Evolutionary conservation across 2,888 invertebrate species (phyloP).

Genomic region (Eledona agricola): DNA sequence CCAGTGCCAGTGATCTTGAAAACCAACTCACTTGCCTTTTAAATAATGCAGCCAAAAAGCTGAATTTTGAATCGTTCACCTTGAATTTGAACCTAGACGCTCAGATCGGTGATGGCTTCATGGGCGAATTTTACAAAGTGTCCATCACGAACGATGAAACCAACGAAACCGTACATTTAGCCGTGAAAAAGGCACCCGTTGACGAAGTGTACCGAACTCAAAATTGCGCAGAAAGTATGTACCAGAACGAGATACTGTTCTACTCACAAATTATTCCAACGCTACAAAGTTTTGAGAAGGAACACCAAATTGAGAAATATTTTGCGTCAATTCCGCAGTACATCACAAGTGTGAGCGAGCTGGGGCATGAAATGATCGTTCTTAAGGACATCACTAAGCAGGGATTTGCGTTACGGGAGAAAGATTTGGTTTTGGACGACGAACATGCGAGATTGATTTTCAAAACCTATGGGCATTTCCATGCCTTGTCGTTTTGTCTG

Average conservation of each 20-base stretch:
- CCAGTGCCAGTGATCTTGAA: neutral
- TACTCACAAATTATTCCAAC: slow-evolving; percentile 6
- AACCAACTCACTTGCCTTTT: neutral
- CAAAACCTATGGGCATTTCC: slow-evolving; percentile 6
- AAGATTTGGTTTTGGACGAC: neutral
- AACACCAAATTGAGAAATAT: neutral
- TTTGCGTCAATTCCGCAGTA: slow-evolving; percentile 4
- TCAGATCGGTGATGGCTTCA: neutral
- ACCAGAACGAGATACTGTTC: slow-evolving; percentile 8
- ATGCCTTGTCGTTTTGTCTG: neutral
- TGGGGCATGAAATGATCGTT: slow-evolving; percentile 1
- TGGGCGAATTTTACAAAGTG: slow-evolving; percentile 6
- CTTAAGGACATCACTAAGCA: slow-evolving; percentile 3
- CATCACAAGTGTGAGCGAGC: neutral
- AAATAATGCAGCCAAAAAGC: neutral
- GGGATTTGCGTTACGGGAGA: slow-evolving; percentile 6
- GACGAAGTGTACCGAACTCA: neutral
- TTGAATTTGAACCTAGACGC: slow-evolving; percentile 1
- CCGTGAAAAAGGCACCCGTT: slow-evolving; percentile 11
- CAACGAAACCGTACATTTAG: slow-evolving; percentile 1
- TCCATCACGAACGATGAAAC: neutral
- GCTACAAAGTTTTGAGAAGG: slow-evolving; percentile 6
- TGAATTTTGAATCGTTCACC: neutral
- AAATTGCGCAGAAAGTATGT: neutral
- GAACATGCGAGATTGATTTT: slow-evolving; percentile 11